These are phyloP conservation scores for Meloidogyne floridensis DNA, from an alignment of 1,140 invertebrate genomes.

Conservation along the genomic window DNA sequence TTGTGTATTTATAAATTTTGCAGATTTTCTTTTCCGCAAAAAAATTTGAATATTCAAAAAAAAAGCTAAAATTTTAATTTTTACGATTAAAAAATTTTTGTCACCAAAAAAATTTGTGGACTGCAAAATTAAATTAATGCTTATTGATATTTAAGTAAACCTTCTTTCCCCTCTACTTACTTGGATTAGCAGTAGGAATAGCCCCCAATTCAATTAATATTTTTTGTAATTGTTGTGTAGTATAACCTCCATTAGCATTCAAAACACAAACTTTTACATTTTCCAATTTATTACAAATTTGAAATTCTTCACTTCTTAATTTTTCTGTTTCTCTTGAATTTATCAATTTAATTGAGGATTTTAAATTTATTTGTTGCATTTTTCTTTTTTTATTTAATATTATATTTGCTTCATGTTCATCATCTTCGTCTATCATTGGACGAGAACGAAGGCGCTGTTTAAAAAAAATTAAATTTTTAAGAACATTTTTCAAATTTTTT, in stretches of 20 bases:
- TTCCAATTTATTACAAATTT: slow-evolving; percentile 24
- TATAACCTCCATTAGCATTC: slow-evolving; percentile 25
- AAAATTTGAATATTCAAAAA: too few relatives aligned
- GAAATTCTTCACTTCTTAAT: neutral
- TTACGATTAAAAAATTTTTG: too few relatives aligned
- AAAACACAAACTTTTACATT: slow-evolving; percentile 45
- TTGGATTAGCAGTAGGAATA: slow-evolving; percentile 38
- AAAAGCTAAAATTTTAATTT: neutral
- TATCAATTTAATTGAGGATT: slow-evolving; percentile 8
- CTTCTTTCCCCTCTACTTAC: neutral
- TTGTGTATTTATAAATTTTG: neutral
- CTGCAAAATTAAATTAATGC: too few relatives aligned
- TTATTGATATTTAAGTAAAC: too few relatives aligned
- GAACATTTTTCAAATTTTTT: neutral
- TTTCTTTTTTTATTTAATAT: slow-evolving; percentile 31
- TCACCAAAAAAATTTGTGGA: too few relatives aligned
- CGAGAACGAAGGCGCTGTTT: slow-evolving; percentile 33
- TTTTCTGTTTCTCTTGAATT: neutral
- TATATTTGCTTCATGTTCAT: slow-evolving; percentile 34
- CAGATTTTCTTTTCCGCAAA: too few relatives aligned
- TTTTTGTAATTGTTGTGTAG: slow-evolving; percentile 37
- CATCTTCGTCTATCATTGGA: slow-evolving; percentile 36
- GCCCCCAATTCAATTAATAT: slow-evolving; percentile 42
- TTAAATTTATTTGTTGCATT: slow-evolving; percentile 14
- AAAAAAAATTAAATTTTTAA: slow-evolving; percentile 21